Evolutionary conservation across 2,113 vertebrate genomes (phyloP).

Genomic region (Brachionichthys hirsutus): DNA sequence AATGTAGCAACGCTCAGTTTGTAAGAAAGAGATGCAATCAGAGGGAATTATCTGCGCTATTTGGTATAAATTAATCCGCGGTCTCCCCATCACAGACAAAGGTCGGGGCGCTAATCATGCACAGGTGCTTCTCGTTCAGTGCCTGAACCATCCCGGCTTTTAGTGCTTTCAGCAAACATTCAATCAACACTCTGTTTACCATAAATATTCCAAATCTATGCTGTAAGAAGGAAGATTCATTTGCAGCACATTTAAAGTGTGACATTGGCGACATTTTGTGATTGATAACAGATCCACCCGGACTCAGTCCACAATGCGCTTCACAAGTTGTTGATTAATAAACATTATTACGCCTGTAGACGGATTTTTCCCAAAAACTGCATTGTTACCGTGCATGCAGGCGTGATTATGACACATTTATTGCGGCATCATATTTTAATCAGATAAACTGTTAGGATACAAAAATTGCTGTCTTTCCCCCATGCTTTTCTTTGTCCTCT

Average conservation of each 20-base stretch:
- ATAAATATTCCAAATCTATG: conserved; percentile 58
- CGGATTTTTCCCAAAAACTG: conserved; percentile 1
- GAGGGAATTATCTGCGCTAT: conserved; percentile 26
- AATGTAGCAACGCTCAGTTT: conserved; percentile 11
- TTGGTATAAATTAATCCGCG: conserved; percentile 40
- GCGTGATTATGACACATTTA: conserved; percentile 10
- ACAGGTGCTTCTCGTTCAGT: conserved; percentile 64
- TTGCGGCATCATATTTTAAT: conserved; percentile 9
- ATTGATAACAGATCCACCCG: conserved; percentile 47
- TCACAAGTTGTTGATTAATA: conserved; percentile 27
- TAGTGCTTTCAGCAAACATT: conserved; percentile 51
- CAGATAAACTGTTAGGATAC: not conserved
- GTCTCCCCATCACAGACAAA: conserved; percentile 50
- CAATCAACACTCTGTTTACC: conserved; percentile 54
- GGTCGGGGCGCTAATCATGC: conserved; percentile 60
- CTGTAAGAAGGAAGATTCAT: conserved; percentile 45
- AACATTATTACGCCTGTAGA: conserved; percentile 27
- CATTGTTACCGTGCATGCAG: not conserved
- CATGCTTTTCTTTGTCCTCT: not conserved
- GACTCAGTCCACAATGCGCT: conserved; percentile 2
- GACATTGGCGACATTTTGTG: conserved; percentile 58
- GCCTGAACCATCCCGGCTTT: conserved; percentile 48
- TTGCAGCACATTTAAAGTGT: conserved; percentile 48
- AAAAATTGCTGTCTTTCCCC: not conserved
- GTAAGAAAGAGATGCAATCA: conserved; percentile 25